Conservation (phyloP, 2,113 vertebrate species). For the Fulica atra region DNA sequence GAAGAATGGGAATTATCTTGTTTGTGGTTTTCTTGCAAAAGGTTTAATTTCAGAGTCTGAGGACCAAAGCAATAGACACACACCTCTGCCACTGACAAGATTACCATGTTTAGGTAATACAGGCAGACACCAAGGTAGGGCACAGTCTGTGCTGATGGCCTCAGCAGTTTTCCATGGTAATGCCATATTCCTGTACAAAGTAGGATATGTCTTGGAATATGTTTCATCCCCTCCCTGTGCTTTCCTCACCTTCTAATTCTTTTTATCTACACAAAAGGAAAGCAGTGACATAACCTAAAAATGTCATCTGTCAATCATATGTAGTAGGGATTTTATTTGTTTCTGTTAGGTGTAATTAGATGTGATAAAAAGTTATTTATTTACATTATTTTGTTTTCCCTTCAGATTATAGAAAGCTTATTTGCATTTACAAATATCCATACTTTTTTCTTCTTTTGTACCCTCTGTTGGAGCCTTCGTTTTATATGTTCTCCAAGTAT, state of each 20-base stretch:
- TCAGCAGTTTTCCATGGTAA: not conserved
- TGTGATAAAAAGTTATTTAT: not conserved
- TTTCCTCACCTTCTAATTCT: not conserved
- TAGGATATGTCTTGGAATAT: not conserved
- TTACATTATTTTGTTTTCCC: not conserved
- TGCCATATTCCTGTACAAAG: not conserved
- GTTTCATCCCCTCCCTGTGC: not conserved
- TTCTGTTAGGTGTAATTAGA: not conserved
- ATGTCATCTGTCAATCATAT: accelerated
- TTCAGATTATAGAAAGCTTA: not conserved
- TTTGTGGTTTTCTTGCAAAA: not conserved
- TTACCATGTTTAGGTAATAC: not conserved
- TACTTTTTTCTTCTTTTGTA: not conserved
- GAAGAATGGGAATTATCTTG: not conserved
- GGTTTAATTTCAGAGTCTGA: not conserved
- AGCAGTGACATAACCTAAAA: not conserved
- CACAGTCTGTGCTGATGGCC: not conserved
- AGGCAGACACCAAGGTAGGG: not conserved
- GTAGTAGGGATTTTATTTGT: not conserved
- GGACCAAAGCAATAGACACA: not conserved
- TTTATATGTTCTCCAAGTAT: not conserved
- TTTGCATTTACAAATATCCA: not conserved
- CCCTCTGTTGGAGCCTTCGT: not conserved
- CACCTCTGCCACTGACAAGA: not conserved
- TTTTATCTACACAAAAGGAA: not conserved